Base-by-base conservation (phyloP, 2,797 vertebrate species). In the Vireo griseus region DNA sequence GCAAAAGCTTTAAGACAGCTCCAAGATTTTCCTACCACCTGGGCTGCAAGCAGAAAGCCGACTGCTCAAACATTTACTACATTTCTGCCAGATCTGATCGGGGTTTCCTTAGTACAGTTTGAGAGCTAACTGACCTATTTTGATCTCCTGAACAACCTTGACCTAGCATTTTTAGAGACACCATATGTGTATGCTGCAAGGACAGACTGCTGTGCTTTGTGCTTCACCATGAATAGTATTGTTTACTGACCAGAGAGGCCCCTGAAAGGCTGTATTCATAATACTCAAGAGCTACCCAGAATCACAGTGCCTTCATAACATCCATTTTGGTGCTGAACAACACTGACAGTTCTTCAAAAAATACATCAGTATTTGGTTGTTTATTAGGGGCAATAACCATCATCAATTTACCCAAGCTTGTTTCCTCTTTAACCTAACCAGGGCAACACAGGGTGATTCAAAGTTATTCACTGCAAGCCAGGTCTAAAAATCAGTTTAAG, bases 121-220 rank as follows among this genome's bases (percentile, higher is more conserved):
- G 19, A 71, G 45, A 91, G 47, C 90, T 52, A 94, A 95, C 65
- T 10, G 9, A 65, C 52, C 45, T 88, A 44, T 44, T 73, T 80
- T 93, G 94, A 74, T 88, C 75, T 88, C 80, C 71, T 48, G 16
- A 94, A 81, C 79, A 83, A 79, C 96, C 75, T 91, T 96, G 81
- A 91, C 47, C 42, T n/a, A 79, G 59, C 77, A 58, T 74, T 85
- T 88, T 68, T 28, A 74, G 33, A 72, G 63, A 72, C 37, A 69
- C 58, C 79, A 87, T 55, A 92, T 78, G 52, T 86, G 95, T 89
- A 52, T 24, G 11, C 63, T 78, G 87, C 86, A 95, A 88, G 63
- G 69, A 81, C 86, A 90, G 69, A 58, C 40, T 87, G 76, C 65
- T 85, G 54, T 22, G 78, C 72, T 69, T 62, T 52, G 54, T 54